Evolutionary conservation across 2,113 vertebrate species (phyloP), one percentile per base, ranked within the genome.

Genomic region (Aix galericulata): DNA sequence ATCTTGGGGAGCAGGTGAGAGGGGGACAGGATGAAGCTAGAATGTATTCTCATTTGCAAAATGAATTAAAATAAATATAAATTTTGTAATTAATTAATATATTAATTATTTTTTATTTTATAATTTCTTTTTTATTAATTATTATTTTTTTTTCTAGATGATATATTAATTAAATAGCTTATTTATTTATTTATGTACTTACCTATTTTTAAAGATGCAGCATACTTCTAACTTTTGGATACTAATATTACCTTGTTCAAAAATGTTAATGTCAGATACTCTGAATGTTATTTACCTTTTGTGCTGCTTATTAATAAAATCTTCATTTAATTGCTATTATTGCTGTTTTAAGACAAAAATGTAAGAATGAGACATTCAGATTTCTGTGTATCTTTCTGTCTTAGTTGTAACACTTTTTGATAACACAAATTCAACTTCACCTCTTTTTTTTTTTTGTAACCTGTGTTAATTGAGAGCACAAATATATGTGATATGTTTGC

Each of bases 1-100:
- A 69, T 69, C 14, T 44, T 2, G 4, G 4, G 40, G 32, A 6
- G 2, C 1, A 16, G 13, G 9, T 7, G 21, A 10, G 15, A 16
- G 15, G 21, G 23, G 48, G 42, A 52, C 3, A 18, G 23, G 2
- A 22, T 81, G 34, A 88, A 75, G 5, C 22, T 86, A 22, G 17
- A 74, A 66, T 27, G 6, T 80, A 72, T 76, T 29, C 17, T 71
- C 7, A 44, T 80, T 55, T 76, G 6, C 46, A 71, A 87, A 93
- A 67, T 75, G 5, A 63, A 81, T 62, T 76, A 63, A 46, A 81
- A 32, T 9, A 76, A 52, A 60, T 52, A 56, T 5, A 31, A 40
- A 55, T 36, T 75, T 34, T 1, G 0, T 69, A 91, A 62, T 40
- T 84, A 22, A 75, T 42, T 1, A 40, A 40, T 40, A 40, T n/a